Evolutionary conservation across 2,888 invertebrate genomes (phyloP), one percentile per base, ranked within the genome.

Genomic region (Drosophila sordidula): DNA sequence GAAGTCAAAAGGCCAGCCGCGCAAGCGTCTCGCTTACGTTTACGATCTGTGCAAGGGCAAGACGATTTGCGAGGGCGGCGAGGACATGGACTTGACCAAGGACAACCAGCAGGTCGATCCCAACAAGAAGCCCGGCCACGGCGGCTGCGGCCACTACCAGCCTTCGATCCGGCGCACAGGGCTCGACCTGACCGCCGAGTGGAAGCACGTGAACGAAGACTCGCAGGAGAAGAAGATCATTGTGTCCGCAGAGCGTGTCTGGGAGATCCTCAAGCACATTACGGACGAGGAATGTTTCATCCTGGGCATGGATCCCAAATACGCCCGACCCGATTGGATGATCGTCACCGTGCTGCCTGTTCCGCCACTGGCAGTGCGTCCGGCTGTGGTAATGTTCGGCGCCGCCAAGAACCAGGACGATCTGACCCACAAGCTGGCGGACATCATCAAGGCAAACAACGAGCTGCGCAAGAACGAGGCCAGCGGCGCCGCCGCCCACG

Each of bases 321-420:
- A 96, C 92, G 98, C 99, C 0, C 94, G 99, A 51, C 99, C 99
- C 6, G 99, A 99, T 93, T 99, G 99, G 99, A 99, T 99, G 99
- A 96, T 99, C 75, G 95, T 98, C 6, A 99, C 99, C 2, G 98
- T 98, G 11, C 92, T 99, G 66, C 99, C 99, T 0, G 99, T 99
- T 0, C 99, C 99, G 0, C 99, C 99, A 3, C 93, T 99, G 25
- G 95, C 97, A 1, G 99, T 99, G 0, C 94, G 99, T 74, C 99
- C 99, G 0, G 99, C 99, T 55, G 99, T 99, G 5, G 98, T 99
- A 8, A 99, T 99, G 97, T 92, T 92, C 62, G 99, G 99, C n/a
- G 97, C 99, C 0, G 99, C 99, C 0, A 96, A 98, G 91, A 99
- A 99, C 94, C 96, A 98, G 93, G 99, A 99, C 91, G 99, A 99